Base-by-base conservation (phyloP, 2,113 vertebrate species). In the Ovibos moschatus region DNA sequence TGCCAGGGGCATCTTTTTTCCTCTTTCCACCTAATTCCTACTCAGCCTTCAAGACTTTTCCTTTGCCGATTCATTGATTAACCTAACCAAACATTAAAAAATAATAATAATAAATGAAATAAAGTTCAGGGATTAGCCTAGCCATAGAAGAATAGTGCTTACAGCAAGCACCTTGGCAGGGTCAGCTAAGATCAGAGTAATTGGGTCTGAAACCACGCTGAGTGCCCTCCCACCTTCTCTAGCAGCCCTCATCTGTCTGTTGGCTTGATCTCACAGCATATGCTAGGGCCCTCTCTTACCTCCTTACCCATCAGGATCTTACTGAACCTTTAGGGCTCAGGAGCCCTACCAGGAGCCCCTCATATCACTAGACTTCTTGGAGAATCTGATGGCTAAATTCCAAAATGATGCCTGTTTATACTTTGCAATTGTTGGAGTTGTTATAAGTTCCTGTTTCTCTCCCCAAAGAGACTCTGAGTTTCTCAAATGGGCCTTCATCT, bases 1-100 rank as follows among this genome's bases (percentile, higher is more conserved):
- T 74, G 36, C 28, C 12, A 53, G 16, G 21, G 47, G 5, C 7
- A 23, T 55, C 79, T 25, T n/a, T 88, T 64, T 30, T 43, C 45
- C 50, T 91, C 19, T 58, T 67, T 45, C 36, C 2, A 47, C 10
- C 3, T 47, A 50, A 64, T 83, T 21, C 36, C 3, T 76, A 58
- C 11, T 62, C 17, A 87, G 23, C 1, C 45, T 60, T 94, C 58
- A 87, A 62, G 91, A 90, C 27, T 89, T 36, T 6, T 50, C 5
- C 58, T 86, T 89, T 3, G 9, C 55, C 25, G 21, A 30, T 28
- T 50, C 47, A 78, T 51, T 55, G 47, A 91, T 53, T 51, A 92
- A 81, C 60, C 67, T 71, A 97, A 51, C 15, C 27, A 51, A 43
- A 50, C 3, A n/a, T 84, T 33, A 15, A 95, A 71, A 85, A 95